These are phyloP conservation scores for Hemichromis elongatus DNA, from an alignment of 2,113 vertebrate species.

Conservation along the genomic window DNA sequence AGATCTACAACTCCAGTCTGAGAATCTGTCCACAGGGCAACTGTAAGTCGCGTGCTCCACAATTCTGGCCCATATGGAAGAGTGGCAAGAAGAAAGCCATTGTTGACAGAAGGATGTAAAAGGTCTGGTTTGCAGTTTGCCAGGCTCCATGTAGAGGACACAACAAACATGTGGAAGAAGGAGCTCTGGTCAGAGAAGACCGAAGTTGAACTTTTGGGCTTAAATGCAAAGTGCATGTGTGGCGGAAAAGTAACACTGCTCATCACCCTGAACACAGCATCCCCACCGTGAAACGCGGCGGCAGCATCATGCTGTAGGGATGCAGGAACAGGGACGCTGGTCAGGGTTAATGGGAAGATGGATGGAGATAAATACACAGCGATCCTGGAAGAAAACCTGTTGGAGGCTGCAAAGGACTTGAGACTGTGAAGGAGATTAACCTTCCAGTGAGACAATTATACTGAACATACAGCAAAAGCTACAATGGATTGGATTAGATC, in stretches of 20 bases:
- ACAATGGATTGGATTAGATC: not conserved
- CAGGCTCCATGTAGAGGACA: no score
- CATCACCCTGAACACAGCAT: not conserved
- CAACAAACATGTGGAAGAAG: no score
- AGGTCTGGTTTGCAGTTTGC: no score
- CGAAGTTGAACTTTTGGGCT: no score
- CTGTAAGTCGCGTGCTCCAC: no score
- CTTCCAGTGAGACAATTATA: not conserved
- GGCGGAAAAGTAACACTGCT: not conserved
- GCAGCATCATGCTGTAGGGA: not conserved
- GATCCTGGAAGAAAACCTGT: not conserved
- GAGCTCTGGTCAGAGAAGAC: no score
- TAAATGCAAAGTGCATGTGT: not conserved
- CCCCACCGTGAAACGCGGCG: not conserved
- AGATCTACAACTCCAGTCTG: no score
- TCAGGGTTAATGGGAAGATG: not conserved
- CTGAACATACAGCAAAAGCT: not conserved
- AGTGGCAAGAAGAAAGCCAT: no score
- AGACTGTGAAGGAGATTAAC: not conserved
- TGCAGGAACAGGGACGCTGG: not conserved
- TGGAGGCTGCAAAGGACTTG: not conserved
- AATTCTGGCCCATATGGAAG: no score
- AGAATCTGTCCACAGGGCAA: no score
- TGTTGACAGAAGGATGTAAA: no score
- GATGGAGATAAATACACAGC: not conserved